These are phyloP conservation scores for Montipora efflorescens DNA, from an alignment of 64 coral and sea anemone genomes.

Conservation along the genomic window DNA sequence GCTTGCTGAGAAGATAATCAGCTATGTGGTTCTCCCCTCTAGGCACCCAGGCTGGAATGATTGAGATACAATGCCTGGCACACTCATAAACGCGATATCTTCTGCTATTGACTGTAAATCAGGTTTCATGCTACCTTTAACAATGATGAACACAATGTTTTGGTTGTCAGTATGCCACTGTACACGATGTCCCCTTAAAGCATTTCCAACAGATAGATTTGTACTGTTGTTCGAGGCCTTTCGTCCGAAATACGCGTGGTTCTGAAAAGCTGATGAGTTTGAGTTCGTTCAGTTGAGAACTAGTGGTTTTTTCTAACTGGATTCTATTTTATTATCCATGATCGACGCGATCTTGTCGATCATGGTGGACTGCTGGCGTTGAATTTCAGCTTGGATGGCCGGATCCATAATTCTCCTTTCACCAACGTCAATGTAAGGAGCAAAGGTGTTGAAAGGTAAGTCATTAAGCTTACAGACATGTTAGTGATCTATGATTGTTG, in stretches of 20 bases:
- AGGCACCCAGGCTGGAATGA: not conserved
- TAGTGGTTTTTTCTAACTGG: no score
- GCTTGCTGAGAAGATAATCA: slow-evolving; percentile 54
- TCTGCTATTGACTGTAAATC: not conserved
- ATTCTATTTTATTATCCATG: no score
- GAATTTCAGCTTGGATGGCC: no score
- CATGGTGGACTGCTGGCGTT: no score
- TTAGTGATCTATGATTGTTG: no score
- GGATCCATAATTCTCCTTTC: no score
- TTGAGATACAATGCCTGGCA: not conserved
- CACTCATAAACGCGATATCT: not conserved
- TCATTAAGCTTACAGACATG: no score
- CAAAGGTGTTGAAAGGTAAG: no score
- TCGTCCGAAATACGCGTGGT: not conserved
- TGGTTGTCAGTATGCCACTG: slow-evolving; percentile 62
- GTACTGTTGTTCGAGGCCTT: not conserved
- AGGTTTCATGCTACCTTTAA: slow-evolving; percentile 22
- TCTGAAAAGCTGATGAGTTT: not conserved
- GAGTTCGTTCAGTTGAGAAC: not conserved
- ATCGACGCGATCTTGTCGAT: no score
- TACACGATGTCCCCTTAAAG: slow-evolving; percentile 35
- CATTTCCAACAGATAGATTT: slow-evolving; percentile 10
- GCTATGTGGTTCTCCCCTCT: not conserved
- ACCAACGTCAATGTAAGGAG: no score
- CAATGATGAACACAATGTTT: slow-evolving; percentile 22